These are phyloP conservation scores for Solenopsis invicta DNA, from an alignment of 1,140 invertebrate species.

Conservation along the genomic window DNA sequence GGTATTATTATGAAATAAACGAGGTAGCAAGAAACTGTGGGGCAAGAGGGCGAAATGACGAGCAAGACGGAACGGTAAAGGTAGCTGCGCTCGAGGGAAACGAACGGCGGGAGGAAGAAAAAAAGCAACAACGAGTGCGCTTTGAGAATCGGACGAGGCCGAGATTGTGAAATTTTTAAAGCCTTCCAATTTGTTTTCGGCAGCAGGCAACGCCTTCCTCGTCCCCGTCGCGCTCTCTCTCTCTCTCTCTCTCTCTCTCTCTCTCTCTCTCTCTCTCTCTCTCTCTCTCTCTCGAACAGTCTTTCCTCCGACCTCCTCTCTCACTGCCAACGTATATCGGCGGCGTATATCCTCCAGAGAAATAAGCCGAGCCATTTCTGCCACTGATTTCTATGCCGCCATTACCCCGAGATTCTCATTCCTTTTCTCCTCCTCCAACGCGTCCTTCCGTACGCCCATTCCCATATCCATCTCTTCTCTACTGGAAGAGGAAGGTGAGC, in stretches of 20 bases:
- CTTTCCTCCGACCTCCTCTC: too few relatives aligned
- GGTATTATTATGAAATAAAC: conserved; percentile 46
- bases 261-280: too few relatives aligned
- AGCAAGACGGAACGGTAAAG: neutral
- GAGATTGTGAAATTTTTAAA: conserved; percentile 63
- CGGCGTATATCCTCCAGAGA: conserved; percentile 67
- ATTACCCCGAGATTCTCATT: conserved; percentile 63
- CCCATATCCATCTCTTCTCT: conserved; percentile 54
- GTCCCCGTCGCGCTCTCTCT: conserved; percentile 19
- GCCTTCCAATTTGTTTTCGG: conserved; percentile 60
- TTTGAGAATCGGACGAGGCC: neutral
- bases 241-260: neutral
- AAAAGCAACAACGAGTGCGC: neutral
- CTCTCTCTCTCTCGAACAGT: too few relatives aligned
- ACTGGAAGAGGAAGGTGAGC: conserved; percentile 51
- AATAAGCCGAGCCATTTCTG: conserved; percentile 70
- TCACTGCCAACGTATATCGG: conserved; percentile 46
- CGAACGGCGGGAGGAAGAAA: neutral
- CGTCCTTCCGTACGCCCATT: conserved; percentile 46
- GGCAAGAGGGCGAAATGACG: neutral
- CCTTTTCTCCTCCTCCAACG: conserved; percentile 33
- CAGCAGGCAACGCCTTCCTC: conserved; percentile 42
- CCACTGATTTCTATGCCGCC: conserved; percentile 69
- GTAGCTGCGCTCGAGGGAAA: neutral
- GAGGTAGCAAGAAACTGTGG: conserved; percentile 10